Evolutionary conservation across 2,888 invertebrate species (phyloP).

Genomic region (Bugulina stolonifera): DNA sequence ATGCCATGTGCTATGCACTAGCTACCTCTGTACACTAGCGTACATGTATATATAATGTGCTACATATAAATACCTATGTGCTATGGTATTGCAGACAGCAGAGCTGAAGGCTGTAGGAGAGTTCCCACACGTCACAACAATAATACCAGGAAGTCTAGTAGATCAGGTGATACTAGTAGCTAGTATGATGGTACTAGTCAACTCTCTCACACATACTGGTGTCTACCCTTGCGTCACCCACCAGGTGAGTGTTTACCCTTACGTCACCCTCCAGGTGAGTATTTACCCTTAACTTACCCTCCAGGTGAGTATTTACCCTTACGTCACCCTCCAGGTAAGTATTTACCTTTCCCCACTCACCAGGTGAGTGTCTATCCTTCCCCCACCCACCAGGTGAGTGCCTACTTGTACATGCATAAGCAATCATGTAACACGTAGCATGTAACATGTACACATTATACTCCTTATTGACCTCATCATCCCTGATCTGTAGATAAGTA

Average conservation of each 20-base stretch:
- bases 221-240: not conserved
- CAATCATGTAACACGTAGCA: no score
- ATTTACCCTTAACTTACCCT: not conserved
- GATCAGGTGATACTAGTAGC: not conserved
- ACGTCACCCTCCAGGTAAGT: not conserved
- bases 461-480: no score
- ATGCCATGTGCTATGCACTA: no score
- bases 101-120: not conserved
- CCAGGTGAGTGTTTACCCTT: not conserved
- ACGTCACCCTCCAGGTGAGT: not conserved
- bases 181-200: slow-evolving; percentile 10
- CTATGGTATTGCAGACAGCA: no score
- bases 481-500: slow-evolving; percentile 13
- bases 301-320: not conserved
- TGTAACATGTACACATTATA: no score
- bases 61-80: no score
- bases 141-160: not conserved
- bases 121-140: not conserved
- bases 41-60: no score
- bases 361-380: no score
- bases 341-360: no score
- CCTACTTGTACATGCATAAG: no score
- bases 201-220: not conserved
- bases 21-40: no score
- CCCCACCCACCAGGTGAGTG: no score